Conservation (phyloP, 1,140 invertebrate species). For the Lasioglossum baleicum region DNA sequence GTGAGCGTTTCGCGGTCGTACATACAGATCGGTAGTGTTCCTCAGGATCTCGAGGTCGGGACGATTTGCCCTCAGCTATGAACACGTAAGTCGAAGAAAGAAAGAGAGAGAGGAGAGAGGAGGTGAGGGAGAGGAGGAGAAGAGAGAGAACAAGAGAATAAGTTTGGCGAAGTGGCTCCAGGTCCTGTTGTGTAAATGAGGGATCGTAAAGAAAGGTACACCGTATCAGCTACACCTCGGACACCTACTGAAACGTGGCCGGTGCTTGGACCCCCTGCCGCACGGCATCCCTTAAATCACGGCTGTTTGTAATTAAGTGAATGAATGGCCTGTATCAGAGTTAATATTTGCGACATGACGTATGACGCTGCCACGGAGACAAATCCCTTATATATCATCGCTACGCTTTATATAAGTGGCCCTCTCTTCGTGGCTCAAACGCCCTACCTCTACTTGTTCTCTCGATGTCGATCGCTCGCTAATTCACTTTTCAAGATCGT, state of each 20-base stretch:
- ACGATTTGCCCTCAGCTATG: too few species aligned
- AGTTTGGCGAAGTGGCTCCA: constrained; percentile 68
- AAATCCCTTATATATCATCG: constrained; percentile 80
- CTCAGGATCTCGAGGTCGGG: too few species aligned
- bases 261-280: constrained; percentile 73
- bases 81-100: too few species aligned
- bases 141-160: constrained; percentile 48
- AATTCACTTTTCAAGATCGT: too few species aligned
- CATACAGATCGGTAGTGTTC: too few species aligned
- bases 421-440: constrained; percentile 30
- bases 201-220: constrained; percentile 75
- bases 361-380: constrained; percentile 78
- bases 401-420: constrained; percentile 67
- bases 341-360: constrained; percentile 81
- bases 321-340: constrained; percentile 81
- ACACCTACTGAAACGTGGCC: constrained; percentile 73
- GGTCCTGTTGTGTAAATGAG: constrained; percentile 77
- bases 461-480: too few species aligned
- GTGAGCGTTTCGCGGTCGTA: too few species aligned
- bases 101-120: background rate
- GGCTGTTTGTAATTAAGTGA: constrained; percentile 81
- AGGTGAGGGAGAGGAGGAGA: too few species aligned
- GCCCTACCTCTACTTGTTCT: too few species aligned
- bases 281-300: constrained; percentile 78
- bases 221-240: constrained; percentile 69